Evolutionary conservation across 2,888 invertebrate genomes (phyloP).

Genomic region (Trichogramma dendrolimi): DNA sequence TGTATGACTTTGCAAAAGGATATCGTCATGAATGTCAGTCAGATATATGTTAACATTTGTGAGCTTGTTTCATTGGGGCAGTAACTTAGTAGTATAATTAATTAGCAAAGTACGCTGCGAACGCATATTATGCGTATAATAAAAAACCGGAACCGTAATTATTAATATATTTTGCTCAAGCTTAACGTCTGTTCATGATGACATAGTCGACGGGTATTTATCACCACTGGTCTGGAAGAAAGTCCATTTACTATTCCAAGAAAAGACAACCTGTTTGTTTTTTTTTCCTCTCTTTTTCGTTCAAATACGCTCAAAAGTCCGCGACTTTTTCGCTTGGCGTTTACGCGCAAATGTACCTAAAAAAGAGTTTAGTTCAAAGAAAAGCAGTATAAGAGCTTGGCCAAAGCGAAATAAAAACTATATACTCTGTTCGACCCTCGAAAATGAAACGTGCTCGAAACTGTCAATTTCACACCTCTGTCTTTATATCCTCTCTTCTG

Average conservation of each 20-base stretch:
- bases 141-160: constrained; percentile 8
- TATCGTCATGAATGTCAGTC: no score
- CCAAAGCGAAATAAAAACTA: no score
- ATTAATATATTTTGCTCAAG: constrained; percentile 3
- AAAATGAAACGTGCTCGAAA: constrained; percentile 7
- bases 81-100: no score
- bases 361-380: constrained; percentile 13
- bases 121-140: no score
- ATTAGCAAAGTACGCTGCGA: no score
- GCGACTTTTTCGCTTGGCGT: constrained; percentile 14
- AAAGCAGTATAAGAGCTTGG: constrained; percentile 1
- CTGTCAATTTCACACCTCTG: constrained; percentile 20
- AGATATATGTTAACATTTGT: no score
- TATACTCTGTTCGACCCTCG: constrained; percentile 5
- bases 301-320: constrained; percentile 17
- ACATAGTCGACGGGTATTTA: constrained; percentile 24
- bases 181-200: constrained; percentile 7
- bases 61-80: no score
- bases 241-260: constrained; percentile 11
- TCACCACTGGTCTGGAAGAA: constrained; percentile 5
- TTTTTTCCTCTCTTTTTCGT: background rate
- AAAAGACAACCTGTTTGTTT: constrained; percentile 9
- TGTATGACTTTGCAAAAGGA: no score
- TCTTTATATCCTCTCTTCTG: constrained; percentile 13
- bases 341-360: no score